phyloP scores from a whole-genome alignment of 1,140 invertebrate genomes.

The Ptiloglossa arizonensis region DNA sequence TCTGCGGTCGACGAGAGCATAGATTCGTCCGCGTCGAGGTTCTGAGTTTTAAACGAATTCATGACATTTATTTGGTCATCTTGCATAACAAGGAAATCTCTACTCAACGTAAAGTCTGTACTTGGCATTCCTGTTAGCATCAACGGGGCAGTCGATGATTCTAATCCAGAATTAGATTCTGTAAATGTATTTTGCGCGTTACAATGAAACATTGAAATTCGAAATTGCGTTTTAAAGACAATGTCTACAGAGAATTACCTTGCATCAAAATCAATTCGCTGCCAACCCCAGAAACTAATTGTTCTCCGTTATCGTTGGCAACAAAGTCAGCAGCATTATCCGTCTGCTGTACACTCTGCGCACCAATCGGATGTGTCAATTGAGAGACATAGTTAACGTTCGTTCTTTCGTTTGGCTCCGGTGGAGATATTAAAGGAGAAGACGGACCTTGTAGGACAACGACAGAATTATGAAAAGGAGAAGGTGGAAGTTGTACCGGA shows the following conservation, averaged over 20 bases:
- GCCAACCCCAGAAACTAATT: conserved; percentile 74
- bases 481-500: conserved; percentile 78
- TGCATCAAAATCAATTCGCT: conserved; percentile 79
- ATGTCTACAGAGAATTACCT: conserved; percentile 61
- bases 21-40: conserved; percentile 65
- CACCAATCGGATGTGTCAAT: conserved; percentile 65
- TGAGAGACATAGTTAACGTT: conserved; percentile 76
- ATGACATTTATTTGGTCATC: conserved; percentile 79
- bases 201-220: neutral
- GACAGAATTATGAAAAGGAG: conserved; percentile 82
- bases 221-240: neutral
- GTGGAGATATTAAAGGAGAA: conserved; percentile 75
- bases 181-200: conserved; percentile 20
- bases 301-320: conserved; percentile 71
- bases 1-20: conserved; percentile 57
- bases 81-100: conserved; percentile 80
- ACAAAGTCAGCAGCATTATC: conserved; percentile 74
- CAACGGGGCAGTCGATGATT: conserved; percentile 72
- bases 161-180: conserved; percentile 75
- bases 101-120: conserved; percentile 75
- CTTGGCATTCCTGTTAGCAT: conserved; percentile 76
- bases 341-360: conserved; percentile 67
- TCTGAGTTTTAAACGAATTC: conserved; percentile 73
- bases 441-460: conserved; percentile 80
- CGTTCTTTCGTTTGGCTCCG: conserved; percentile 67